Conservation (phyloP, 2,113 vertebrate genomes). For the Prunella fulvescens region DNA sequence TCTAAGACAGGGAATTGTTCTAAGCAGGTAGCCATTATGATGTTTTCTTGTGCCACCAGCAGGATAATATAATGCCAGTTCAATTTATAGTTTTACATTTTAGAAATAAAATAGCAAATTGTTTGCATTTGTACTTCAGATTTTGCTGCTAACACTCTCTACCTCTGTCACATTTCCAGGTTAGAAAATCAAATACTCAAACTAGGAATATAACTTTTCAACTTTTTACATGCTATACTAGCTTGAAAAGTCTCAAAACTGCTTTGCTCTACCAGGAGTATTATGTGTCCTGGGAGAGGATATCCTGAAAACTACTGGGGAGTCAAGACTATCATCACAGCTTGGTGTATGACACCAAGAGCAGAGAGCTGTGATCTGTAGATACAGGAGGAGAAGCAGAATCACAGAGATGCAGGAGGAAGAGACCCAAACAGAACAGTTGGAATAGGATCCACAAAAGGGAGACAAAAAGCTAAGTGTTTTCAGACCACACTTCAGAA, state of each 20-base stretch:
- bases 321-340: not conserved
- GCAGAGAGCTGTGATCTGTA: not conserved
- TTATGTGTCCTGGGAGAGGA: not conserved
- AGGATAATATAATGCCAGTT: not conserved
- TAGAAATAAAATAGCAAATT: not conserved
- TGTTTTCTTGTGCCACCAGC: not conserved
- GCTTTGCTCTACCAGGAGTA: not conserved
- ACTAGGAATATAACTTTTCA: not conserved
- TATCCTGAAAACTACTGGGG: not conserved
- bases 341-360: not conserved
- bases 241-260: not conserved
- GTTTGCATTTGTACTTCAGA: not conserved
- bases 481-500: not conserved
- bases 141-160: not conserved
- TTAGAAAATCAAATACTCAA: not conserved
- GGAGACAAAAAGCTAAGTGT: not conserved
- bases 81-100: not conserved
- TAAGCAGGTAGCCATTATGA: not conserved
- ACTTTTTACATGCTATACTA: not conserved
- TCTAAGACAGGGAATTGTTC: not conserved
- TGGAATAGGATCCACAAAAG: not conserved
- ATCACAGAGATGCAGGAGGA: not conserved
- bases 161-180: not conserved
- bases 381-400: not conserved
- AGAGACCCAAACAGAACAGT: not conserved